Base-by-base conservation (phyloP, 2,888 invertebrate species). In the Eupelmus urozonus region DNA sequence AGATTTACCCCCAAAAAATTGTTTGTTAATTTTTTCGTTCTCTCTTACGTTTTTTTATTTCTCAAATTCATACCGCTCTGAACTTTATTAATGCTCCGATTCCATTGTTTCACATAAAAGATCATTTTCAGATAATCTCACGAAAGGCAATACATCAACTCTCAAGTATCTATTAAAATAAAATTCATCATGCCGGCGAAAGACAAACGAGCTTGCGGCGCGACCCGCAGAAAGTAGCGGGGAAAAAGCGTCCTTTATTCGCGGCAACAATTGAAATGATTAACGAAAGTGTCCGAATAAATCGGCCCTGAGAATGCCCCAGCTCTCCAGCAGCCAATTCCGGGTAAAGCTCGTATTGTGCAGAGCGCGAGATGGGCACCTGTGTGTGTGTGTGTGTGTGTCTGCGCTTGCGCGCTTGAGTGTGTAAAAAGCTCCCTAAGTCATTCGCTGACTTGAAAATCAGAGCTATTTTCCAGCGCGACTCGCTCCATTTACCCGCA, bases 401-500 rank as follows among this genome's bases (percentile, higher is more conserved):
- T n/a, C n/a, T n/a, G n/a, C n/a, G n/a, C n/a, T n/a, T 34, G 18
- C 25, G 59, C 59, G 63, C 57, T 59, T 65, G n/a, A n/a, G n/a
- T n/a, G n/a, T n/a, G 69, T 62, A 73, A 67, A 79, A 76, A 60
- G 73, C 25, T n/a, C 34, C 16, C 63, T 70, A 70, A 69, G 70
- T 78, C 80, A 74, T 74, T 66, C 29, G 75, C 59, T 18, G 59
- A 59, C 71, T 45, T 42, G 76, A 72, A 67, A 76, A 67, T 72
- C 72, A 72, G 75, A 74, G 72, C 79, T 49, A 72, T 76, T 79
- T 76, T 71, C 69, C 57, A 60, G 49, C 11, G 49, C 67, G 67
- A 27, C 73, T 65, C 76, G 75, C 71, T 77, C 77, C 60, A 77
- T 77, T 76, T 77, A 76, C 80, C 42, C 60, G 60, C 23, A 62